Evolutionary conservation across 2,888 invertebrate species (phyloP), one percentile per base, ranked within the genome.

Genomic region (Mythimna loreyi): DNA sequence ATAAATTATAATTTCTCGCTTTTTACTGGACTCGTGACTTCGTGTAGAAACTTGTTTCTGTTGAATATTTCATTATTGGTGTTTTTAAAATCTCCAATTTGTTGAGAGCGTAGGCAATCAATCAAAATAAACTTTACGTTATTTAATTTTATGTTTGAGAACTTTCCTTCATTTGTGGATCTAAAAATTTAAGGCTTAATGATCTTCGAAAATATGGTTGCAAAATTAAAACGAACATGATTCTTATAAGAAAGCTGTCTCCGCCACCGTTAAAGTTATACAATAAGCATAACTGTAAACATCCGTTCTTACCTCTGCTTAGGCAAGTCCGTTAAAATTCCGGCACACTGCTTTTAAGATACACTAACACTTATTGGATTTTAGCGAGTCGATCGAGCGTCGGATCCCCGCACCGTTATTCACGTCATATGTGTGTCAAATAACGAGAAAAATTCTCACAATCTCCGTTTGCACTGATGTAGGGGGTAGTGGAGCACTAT

Each of bases 241-340:
- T 79, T 81, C 77, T 83, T 75, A 76, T 78, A 83, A 81, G 81
- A 86, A 86, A 87, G 91, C 90, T 91, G 91, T 92, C 90, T 87
- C 91, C 88, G 88, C 82, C 90, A 87, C 88, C 86, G 76, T 78
- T 80, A 83, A 89, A 89, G 91, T 95, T 94, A 94, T 91, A 94
- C 95, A 95, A 95, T 92, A 93, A 90, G 87, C 89, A 89, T 95
- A 95, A 94, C 95, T 93, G 95, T 95, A 93, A 93, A 94, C 90
- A 93, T 93, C 91, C 92, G 91, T 88, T 90, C 94, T 95, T 95
- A 96, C 95, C 95, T 95, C 85, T 88, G 89, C 91, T 93, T 91
- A 92, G 93, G 91, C 93, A 94, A 95, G 91, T 95, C 95, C 95
- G 95, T 94, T 94, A 93, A 96, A 93, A 94, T 94, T 94, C 94